phyloP scores from a whole-genome alignment of 2,113 vertebrate species.

The Lycocorax pyrrhopterus region DNA sequence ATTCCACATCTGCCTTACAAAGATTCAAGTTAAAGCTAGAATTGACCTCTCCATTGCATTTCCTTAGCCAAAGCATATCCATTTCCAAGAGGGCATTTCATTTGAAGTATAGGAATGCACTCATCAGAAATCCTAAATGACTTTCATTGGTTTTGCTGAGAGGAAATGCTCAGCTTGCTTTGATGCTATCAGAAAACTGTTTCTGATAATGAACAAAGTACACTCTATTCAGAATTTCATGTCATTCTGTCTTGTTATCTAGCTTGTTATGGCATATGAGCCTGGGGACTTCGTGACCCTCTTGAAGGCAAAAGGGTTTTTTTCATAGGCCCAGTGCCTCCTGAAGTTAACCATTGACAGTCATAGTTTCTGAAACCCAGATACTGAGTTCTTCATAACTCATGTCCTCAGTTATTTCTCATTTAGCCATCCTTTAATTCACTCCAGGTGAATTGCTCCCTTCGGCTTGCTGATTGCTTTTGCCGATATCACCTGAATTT shows the following conservation, averaged over 20 bases:
- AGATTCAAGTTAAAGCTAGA: not conserved
- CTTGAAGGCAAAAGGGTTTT: not conserved
- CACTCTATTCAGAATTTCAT: not conserved
- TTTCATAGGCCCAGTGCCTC: not conserved
- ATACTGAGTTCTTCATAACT: not conserved
- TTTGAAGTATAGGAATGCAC: not conserved
- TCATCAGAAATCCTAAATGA: not conserved
- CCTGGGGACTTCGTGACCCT: not conserved
- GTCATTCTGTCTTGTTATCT: not conserved
- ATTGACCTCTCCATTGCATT: not conserved
- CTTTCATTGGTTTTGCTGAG: not conserved
- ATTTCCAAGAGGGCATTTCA: not conserved
- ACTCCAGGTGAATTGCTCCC: not conserved
- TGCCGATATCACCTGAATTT: fast-evolving
- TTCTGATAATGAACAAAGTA: not conserved
- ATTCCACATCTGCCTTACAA: not conserved
- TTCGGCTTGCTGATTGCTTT: not conserved
- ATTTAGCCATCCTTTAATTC: not conserved
- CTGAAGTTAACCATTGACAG: not conserved
- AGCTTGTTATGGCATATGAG: not conserved
- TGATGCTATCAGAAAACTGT: not conserved
- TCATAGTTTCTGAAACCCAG: not conserved
- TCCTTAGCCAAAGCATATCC: not conserved
- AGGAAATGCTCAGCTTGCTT: not conserved
- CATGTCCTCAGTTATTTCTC: not conserved